Base-by-base conservation (phyloP, 2,888 invertebrate genomes). In the Noctuana brunneofusca region DNA sequence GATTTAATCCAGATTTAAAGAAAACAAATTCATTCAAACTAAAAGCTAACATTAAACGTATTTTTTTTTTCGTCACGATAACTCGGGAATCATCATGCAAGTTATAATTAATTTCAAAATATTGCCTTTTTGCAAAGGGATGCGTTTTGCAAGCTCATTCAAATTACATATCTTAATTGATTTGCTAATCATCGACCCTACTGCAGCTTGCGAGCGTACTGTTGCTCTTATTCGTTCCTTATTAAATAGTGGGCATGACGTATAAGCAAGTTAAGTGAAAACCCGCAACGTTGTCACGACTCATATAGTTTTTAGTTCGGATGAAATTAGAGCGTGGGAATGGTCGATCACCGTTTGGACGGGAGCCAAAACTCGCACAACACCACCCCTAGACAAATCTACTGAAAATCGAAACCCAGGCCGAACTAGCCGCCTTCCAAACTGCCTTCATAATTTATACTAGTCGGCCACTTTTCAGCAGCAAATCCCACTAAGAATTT, bases 311-410 rank as follows among this genome's bases (percentile, higher is more conserved):
- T 74, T 81, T 75, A 75, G 76, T 75, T 71, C 70, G 75, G 76
- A 76, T 78, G 69, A 81, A 89, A 85, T 85, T 84, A 85, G 86
- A 80, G 78, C 86, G 72, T 78, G 72, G 77, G 77, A 79, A 80
- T 79, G 76, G 80, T 81, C 72, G 78, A 76, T 75, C 73, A 73
- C 74, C 75, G 79, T 84, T 89, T 89, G 89, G 89, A 79, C 64
- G 59, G 18, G 64, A 59, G 84, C 89, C 89, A 89, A 77, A 70
- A 74, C 65, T 68, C 81, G 74, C 74, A 69, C 73, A 74, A 75
- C 75, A 70, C 72, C 75, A 75, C 79, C 79, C 71, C 76, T 74
- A 75, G 76, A 78, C 83, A 82, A 84, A 84, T 83, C 80, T 77
- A 75, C 73, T 79, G 76, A 78, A 84, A 73, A 73, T 69, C 65